Evolutionary conservation across 2,113 vertebrate species (phyloP).

Genomic region (Hippocampus comes): DNA sequence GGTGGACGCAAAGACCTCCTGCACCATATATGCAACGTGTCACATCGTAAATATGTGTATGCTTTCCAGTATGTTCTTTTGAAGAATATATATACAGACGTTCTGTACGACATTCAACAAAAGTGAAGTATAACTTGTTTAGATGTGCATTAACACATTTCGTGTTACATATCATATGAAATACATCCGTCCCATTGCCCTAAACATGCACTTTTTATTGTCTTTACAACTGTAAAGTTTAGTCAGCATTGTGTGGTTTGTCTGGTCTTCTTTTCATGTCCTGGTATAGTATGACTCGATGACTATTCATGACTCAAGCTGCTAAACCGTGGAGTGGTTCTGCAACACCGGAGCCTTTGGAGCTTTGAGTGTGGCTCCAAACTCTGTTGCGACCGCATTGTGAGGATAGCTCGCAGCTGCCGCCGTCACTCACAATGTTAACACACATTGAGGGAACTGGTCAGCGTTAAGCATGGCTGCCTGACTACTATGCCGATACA

Average conservation of each 20-base stretch:
- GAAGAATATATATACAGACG: background rate
- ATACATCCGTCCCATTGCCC: background rate
- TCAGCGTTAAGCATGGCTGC: conserved; percentile 46
- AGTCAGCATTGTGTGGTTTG: background rate
- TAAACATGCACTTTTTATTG: background rate
- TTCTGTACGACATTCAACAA: background rate
- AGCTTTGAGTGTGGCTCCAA: conserved; percentile 67
- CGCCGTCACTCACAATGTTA: conserved; percentile 77
- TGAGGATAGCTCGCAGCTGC: conserved; percentile 83
- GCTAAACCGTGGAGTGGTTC: background rate
- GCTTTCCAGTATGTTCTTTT: background rate
- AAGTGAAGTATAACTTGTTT: background rate
- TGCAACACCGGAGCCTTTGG: conserved; percentile 7
- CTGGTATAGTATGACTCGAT: background rate
- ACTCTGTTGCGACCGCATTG: conserved; percentile 71
- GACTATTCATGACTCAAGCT: background rate
- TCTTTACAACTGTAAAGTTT: background rate
- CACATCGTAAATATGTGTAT: background rate
- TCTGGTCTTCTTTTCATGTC: background rate
- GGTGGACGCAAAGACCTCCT: conserved; percentile 73
- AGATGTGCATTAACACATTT: background rate
- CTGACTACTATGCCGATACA: conserved; percentile 44
- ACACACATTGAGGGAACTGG: conserved; percentile 42
- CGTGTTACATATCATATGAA: background rate
- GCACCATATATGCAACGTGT: background rate